Evolutionary conservation across 2,797 vertebrate species (phyloP).

Genomic region (Chanos chanos): DNA sequence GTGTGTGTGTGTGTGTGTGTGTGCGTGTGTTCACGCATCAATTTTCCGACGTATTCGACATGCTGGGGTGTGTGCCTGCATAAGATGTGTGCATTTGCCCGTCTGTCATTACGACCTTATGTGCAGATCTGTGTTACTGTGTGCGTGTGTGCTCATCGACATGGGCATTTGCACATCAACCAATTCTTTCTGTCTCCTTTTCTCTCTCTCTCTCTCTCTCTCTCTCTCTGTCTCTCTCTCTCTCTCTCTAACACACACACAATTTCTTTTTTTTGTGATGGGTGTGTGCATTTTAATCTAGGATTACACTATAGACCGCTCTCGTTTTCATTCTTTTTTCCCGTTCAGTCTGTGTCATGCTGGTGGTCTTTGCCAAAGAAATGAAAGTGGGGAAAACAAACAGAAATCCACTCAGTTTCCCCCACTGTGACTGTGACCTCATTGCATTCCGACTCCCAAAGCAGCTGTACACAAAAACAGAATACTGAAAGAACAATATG

Average conservation of each 20-base stretch:
- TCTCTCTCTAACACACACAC: not conserved
- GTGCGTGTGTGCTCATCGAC: slow-evolving; percentile 24
- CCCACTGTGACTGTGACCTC: slow-evolving; percentile 31
- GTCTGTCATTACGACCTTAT: slow-evolving; percentile 58
- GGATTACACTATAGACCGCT: slow-evolving; percentile 55
- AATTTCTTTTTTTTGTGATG: slow-evolving; percentile 37
- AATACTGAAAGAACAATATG: slow-evolving; percentile 5
- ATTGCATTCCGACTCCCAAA: slow-evolving; percentile 25
- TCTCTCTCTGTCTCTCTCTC: slow-evolving; percentile 3
- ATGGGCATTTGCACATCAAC: slow-evolving; percentile 22
- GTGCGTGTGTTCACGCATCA: slow-evolving; percentile 64
- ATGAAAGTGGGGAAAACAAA: slow-evolving; percentile 42
- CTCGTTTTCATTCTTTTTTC: slow-evolving; percentile 15
- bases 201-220: slow-evolving; percentile 10
- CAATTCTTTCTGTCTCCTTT: not conserved
- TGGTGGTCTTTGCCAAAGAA: slow-evolving; percentile 38
- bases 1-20: slow-evolving; percentile 29
- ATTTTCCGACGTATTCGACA: slow-evolving; percentile 62
- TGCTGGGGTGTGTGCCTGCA: slow-evolving; percentile 67
- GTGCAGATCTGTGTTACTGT: slow-evolving; percentile 36
- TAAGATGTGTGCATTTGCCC: slow-evolving; percentile 68
- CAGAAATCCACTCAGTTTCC: slow-evolving; percentile 32
- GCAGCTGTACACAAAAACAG: not conserved
- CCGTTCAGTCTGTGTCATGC: slow-evolving; percentile 15
- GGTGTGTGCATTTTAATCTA: slow-evolving; percentile 59